Conservation (phyloP, 2,888 invertebrate species). For the Abscondita cerata region DNA sequence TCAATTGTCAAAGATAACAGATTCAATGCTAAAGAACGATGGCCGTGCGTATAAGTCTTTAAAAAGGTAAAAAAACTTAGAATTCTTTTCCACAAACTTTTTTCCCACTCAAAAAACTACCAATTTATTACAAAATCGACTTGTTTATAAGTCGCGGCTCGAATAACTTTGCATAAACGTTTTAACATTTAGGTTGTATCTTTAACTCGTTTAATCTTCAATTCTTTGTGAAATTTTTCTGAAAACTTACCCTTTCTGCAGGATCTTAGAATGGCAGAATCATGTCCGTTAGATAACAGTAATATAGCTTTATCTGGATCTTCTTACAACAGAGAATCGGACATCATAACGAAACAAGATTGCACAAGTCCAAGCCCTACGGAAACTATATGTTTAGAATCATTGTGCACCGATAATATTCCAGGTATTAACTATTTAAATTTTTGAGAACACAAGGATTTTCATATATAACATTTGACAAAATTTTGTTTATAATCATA, state of each 20-base stretch:
- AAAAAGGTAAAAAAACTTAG: constrained; percentile 16
- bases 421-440: constrained; percentile 44
- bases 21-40: constrained; percentile 15
- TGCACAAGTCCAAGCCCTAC: constrained; percentile 58
- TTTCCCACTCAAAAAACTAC: no score
- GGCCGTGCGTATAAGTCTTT: constrained; percentile 19
- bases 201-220: no score
- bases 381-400: constrained; percentile 56
- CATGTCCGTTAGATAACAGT: constrained; percentile 54
- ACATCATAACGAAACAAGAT: constrained; percentile 55
- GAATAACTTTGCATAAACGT: no score
- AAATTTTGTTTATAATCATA: no score
- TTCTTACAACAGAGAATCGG: constrained; percentile 48
- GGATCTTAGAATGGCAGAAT: constrained; percentile 59
- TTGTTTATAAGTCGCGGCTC: no score
- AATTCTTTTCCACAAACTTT: background rate
- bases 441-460: background rate
- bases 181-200: no score
- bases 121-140: no score
- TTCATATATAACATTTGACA: no score
- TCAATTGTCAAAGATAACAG: constrained; percentile 22
- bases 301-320: constrained; percentile 45
- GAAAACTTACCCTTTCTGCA: constrained; percentile 11
- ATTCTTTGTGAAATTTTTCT: no score
- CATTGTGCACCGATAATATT: constrained; percentile 49